Evolutionary conservation across 2,888 invertebrate genomes (phyloP), one percentile per base, ranked within the genome.

Genomic region (Smittia aterrima): DNA sequence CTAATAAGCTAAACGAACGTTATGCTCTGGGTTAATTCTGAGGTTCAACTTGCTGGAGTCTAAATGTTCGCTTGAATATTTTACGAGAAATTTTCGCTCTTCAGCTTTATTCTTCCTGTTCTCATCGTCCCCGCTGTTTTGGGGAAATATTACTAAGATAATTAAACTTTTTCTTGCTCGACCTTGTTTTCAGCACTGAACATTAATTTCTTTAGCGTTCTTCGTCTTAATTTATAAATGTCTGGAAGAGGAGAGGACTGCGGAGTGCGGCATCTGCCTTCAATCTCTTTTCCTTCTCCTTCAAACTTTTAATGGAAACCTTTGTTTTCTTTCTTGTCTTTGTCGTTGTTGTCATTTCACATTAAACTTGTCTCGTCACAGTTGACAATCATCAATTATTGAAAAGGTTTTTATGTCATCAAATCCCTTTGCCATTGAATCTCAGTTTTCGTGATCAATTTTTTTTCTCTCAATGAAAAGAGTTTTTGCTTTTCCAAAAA

Each of bases 111-210:
- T 47, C 18, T 47, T 47, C 53, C 53, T 18, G n/a, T 4, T 47
- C 53, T 16, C 2, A 3, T 47, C 53, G n/a, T 47, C 20, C n/a
- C 18, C 18, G 18, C 18, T 18, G 58, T 18, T 2, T 58, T 58
- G 9, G 9, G 3, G 2, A 58, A 22, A 58, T 22, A 58, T 58
- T 22, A 58, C 20, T 9, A 58, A 58, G 18, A 18, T 58, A 58
- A 58, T 58, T 58, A 58, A 58, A 58, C 58, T 58, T 58, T 58
- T 18, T 58, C 20, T 20, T 20, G 18, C 22, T 58, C 18, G 7
- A 18, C 22, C 18, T 58, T 58, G 9, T 58, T 58, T 7, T 18
- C 20, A 13, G 11, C 53, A n/a, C 7, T 4, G 18, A 47, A 47
- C 18, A 47, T 47, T 16, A 6, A 47, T 16, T 16, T 16, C 53